phyloP scores from a whole-genome alignment of 1,140 invertebrate genomes.

The Daktulosphaira vitifoliae region DNA sequence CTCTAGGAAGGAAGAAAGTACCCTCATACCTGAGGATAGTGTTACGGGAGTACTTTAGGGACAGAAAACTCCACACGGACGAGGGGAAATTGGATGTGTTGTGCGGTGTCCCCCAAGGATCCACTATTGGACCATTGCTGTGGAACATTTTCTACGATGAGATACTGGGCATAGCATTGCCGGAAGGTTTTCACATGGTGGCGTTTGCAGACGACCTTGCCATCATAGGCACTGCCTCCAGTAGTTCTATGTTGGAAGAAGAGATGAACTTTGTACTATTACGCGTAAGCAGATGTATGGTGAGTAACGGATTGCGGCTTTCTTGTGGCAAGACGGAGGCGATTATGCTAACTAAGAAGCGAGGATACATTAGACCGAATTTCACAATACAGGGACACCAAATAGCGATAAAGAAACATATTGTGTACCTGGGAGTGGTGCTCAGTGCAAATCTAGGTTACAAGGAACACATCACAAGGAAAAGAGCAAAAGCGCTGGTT shows the following conservation, averaged over 20 bases:
- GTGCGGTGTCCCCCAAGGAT: not conserved
- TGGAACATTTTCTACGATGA: conserved; percentile 7
- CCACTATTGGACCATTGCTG: not conserved
- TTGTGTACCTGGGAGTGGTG: not conserved
- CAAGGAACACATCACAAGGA: not conserved
- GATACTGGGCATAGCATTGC: not conserved
- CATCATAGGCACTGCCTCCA: not conserved
- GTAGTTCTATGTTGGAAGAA: not conserved
- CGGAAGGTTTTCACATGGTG: not conserved
- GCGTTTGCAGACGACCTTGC: conserved; percentile 12
- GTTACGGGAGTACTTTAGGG: not conserved
- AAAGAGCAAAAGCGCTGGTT: conserved; percentile 35
- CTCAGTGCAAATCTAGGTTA: not conserved
- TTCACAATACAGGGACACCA: not conserved
- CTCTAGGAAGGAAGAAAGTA: not conserved
- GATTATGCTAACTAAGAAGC: not conserved
- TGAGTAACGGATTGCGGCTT: not conserved
- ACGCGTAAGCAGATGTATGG: not conserved
- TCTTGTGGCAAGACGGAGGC: not conserved
- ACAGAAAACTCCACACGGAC: not conserved
- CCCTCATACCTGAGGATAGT: not conserved
- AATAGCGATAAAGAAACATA: not conserved
- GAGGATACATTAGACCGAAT: too few species aligned
- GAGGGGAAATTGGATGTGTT: too few species aligned
- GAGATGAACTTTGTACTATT: not conserved